Percentiles rank a stretch among this genome's conserved stretches.
These are phyloP conservation scores for Oostethus manadensis DNA, from an alignment of 2,113 vertebrate species.

Conservation along the genomic window DNA sequence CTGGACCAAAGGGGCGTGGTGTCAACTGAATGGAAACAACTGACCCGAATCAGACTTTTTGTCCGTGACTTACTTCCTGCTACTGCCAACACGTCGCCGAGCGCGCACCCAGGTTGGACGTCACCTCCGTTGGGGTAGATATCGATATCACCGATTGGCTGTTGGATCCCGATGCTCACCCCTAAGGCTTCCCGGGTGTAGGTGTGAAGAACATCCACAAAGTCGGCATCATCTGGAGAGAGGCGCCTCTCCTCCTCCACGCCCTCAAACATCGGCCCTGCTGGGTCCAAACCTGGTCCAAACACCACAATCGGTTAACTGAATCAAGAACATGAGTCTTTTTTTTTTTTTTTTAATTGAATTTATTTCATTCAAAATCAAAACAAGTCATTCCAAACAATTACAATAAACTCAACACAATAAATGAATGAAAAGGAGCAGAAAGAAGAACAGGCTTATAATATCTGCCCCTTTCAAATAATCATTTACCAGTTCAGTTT, in stretches of 20 bases:
- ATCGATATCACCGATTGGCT: slow-evolving; percentile 90
- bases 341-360: too few relatives aligned
- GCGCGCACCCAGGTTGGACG: slow-evolving; percentile 86
- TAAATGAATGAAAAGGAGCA: too few relatives aligned
- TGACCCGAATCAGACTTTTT: not conserved
- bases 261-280: slow-evolving; percentile 95
- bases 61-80: slow-evolving; percentile 80
- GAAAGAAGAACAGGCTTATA: too few relatives aligned
- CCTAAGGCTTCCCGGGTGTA: slow-evolving; percentile 86
- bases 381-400: too few relatives aligned
- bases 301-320: not conserved
- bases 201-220: slow-evolving; percentile 95
- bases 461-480: too few relatives aligned
- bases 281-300: slow-evolving; percentile 85
- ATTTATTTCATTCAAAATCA: too few relatives aligned
- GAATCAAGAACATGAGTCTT: not conserved
- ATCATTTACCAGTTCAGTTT: too few relatives aligned
- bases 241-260: slow-evolving; percentile 77
- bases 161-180: slow-evolving; percentile 93
- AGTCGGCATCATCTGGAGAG: slow-evolving; percentile 89
- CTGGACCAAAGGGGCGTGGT: slow-evolving; percentile 49
- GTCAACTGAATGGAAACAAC: not conserved
- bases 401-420: too few relatives aligned
- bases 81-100: slow-evolving; percentile 78
- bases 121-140: slow-evolving; percentile 94